A percentile compares a stretch with the other conserved stretches of the same genome.
Conservation (phyloP, 2,888 invertebrate species). For the Pyrrhosoma nymphula region DNA sequence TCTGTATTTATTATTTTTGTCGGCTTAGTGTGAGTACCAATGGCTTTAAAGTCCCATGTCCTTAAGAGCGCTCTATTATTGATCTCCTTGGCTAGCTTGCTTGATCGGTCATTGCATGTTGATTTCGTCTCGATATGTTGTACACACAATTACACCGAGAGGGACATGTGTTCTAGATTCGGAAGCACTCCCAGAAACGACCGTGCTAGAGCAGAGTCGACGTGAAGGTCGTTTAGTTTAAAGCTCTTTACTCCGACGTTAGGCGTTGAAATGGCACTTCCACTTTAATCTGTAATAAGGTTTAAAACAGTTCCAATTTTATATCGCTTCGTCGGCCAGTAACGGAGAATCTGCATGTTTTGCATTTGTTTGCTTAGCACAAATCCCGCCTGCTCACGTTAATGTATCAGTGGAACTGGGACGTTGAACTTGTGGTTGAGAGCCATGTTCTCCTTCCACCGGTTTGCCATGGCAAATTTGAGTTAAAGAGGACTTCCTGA, state of each 20-base stretch:
- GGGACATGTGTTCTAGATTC: too few relatives aligned
- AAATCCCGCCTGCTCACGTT: neutral
- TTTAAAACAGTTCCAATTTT: neutral
- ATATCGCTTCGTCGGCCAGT: neutral
- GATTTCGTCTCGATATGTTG: too few relatives aligned
- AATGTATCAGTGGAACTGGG: neutral
- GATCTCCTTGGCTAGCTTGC: too few relatives aligned
- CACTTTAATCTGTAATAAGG: conserved; percentile 43
- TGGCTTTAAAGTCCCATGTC: too few relatives aligned
- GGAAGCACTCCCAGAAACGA: neutral
- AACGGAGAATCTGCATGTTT: neutral
- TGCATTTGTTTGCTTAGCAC: neutral
- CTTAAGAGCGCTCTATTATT: too few relatives aligned
- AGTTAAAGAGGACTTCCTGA: conserved; percentile 22
- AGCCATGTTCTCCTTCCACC: neutral
- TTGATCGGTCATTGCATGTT: too few relatives aligned
- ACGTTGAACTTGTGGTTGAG: neutral
- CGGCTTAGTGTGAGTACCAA: too few relatives aligned
- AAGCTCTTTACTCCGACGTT: neutral
- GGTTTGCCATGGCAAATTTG: conserved; percentile 34
- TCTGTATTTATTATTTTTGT: too few relatives aligned
- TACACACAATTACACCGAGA: too few relatives aligned
- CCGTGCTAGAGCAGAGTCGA: too few relatives aligned
- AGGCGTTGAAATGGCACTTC: conserved; percentile 21
- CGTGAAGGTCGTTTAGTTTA: conserved; percentile 42